These are phyloP conservation scores for Micrasema minimum DNA, from an alignment of 1,140 invertebrate genomes.

Conservation along the genomic window DNA sequence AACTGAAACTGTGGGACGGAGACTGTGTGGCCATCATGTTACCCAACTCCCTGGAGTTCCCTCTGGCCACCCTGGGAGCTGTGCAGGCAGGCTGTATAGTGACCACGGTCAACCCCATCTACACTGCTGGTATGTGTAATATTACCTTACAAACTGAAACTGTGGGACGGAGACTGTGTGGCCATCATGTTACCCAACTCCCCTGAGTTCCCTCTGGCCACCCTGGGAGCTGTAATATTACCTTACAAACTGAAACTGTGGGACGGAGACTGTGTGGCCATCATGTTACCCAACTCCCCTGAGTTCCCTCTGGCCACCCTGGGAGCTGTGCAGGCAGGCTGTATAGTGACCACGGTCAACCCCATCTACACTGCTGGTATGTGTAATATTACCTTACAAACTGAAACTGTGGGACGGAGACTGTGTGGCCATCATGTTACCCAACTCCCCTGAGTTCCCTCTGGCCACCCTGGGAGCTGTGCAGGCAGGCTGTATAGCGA, in stretches of 20 bases:
- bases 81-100: slow-evolving; percentile 76
- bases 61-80: slow-evolving; percentile 74
- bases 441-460: no score
- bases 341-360: slow-evolving; percentile 79
- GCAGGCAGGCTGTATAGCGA: no score
- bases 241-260: slow-evolving; percentile 73
- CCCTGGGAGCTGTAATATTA: no score
- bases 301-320: slow-evolving; percentile 77
- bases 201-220: no score
- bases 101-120: slow-evolving; percentile 84
- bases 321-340: slow-evolving; percentile 77
- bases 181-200: no score
- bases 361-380: slow-evolving; percentile 83
- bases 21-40: slow-evolving; percentile 78
- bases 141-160: no score
- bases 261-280: slow-evolving; percentile 76
- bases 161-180: no score
- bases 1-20: slow-evolving; percentile 74
- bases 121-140: no score
- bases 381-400: no score
- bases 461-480: no score
- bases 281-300: slow-evolving; percentile 80
- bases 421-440: no score
- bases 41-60: slow-evolving; percentile 82
- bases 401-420: no score